Percentiles rank a stretch among this genome's conserved stretches.
These are phyloP conservation scores for Sapayoa aenigma DNA, from an alignment of 2,113 vertebrate genomes.

Conservation along the genomic window DNA sequence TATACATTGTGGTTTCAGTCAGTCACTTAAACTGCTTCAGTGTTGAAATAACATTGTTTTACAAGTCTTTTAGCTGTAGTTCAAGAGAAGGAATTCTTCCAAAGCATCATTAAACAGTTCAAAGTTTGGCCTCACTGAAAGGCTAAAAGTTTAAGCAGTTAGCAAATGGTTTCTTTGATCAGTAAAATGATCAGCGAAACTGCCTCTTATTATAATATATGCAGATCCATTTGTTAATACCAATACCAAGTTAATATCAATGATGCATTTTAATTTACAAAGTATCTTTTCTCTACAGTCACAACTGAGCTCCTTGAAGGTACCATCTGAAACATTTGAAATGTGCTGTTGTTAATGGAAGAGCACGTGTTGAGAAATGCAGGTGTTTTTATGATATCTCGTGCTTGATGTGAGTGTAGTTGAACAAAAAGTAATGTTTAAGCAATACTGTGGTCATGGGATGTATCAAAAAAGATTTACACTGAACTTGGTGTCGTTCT, in stretches of 20 bases:
- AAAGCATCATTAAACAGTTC: conserved; percentile 62
- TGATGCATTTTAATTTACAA: conserved; percentile 61
- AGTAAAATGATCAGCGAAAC: conserved; percentile 63
- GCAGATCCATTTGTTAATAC: conserved; percentile 38
- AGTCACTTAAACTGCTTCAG: conserved; percentile 72
- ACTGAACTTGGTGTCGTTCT: background rate
- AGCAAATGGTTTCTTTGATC: conserved; percentile 70
- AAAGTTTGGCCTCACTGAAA: conserved; percentile 68
- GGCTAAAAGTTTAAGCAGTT: conserved; percentile 63
- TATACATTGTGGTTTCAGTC: conserved; percentile 72
- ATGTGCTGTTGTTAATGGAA: conserved; percentile 14
- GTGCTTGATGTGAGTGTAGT: background rate
- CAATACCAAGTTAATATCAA: conserved; percentile 50
- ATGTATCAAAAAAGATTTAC: background rate
- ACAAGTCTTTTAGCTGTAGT: conserved; percentile 69
- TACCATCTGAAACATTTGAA: background rate
- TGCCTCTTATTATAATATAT: conserved; percentile 10
- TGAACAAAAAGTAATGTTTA: background rate
- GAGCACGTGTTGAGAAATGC: background rate
- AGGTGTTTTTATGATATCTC: background rate
- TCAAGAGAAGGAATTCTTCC: conserved; percentile 62
- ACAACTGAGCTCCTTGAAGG: background rate
- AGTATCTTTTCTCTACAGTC: conserved; percentile 11
- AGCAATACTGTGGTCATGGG: background rate
- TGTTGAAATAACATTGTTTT: conserved; percentile 72